Evolutionary conservation across 2,888 invertebrate species (phyloP).

Genomic region (Bombylius discolor): DNA sequence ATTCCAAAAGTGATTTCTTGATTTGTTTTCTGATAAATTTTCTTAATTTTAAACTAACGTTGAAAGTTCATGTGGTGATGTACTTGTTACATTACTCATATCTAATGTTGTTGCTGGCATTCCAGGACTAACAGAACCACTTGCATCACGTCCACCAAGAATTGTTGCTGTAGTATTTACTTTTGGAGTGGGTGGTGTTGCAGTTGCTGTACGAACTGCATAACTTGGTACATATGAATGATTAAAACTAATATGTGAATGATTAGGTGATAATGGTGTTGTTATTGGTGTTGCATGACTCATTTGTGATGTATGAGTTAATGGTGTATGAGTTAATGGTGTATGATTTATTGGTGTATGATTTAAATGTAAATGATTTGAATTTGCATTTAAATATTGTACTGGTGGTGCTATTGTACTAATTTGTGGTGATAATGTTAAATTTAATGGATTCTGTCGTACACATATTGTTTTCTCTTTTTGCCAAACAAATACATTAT

Average conservation of each 20-base stretch:
- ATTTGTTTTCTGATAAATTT: neutral
- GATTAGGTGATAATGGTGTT: conserved; percentile 36
- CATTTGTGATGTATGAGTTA: conserved; percentile 18
- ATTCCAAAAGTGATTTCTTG: neutral
- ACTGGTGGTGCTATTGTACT: conserved; percentile 20
- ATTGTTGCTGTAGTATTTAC: conserved; percentile 17
- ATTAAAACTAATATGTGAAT: conserved; percentile 36
- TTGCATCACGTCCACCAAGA: conserved; percentile 35
- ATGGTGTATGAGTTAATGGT: conserved; percentile 16
- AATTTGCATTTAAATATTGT: conserved; percentile 20
- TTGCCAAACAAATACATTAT: conserved; percentile 91
- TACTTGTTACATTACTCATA: conserved; percentile 48
- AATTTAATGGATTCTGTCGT: conserved; percentile 29
- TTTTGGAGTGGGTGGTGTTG: conserved; percentile 36
- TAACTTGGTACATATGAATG: conserved; percentile 26
- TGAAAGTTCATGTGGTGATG: conserved; percentile 53
- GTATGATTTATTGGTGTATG: conserved; percentile 12
- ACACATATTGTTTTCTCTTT: conserved; percentile 77
- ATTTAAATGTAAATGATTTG: conserved; percentile 12
- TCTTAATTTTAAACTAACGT: conserved; percentile 44
- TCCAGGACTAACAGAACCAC: conserved; percentile 51
- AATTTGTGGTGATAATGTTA: conserved; percentile 29
- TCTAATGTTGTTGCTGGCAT: conserved; percentile 42
- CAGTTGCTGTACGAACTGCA: conserved; percentile 32
- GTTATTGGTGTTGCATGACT: conserved; percentile 28